These are phyloP conservation scores for Epizoanthus ramosus DNA, from an alignment of 92 coral and sea anemone genomes.

Conservation along the genomic window DNA sequence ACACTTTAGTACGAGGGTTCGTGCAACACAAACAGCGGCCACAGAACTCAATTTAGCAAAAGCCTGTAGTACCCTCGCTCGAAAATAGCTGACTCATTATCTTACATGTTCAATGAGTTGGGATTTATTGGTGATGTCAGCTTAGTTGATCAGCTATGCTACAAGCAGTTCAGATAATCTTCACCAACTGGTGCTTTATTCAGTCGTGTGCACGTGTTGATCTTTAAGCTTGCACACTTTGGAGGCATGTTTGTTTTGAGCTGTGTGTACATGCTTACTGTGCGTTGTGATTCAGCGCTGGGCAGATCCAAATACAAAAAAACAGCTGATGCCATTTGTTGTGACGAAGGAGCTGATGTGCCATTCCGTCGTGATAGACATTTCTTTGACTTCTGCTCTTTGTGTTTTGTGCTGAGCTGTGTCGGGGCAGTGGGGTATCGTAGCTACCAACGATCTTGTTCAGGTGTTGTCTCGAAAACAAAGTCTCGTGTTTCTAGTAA, in stretches of 20 bases:
- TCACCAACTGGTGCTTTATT: slow-evolving; percentile 11
- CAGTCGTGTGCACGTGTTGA: slow-evolving; percentile 26
- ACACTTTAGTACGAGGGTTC: too few species aligned
- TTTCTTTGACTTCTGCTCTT: not conserved
- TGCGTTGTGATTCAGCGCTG: not conserved
- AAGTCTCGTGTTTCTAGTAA: not conserved
- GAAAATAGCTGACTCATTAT: too few species aligned
- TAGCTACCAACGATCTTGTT: not conserved
- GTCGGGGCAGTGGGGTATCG: not conserved
- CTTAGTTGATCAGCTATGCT: too few species aligned
- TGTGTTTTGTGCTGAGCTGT: slow-evolving; percentile 7
- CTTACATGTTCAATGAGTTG: too few species aligned
- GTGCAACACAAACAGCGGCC: too few species aligned
- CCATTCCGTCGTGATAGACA: slow-evolving; percentile 13
- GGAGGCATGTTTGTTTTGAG: slow-evolving; percentile 6
- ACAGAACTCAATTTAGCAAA: too few species aligned
- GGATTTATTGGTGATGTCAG: too few species aligned
- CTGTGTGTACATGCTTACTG: not conserved
- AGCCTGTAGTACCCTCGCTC: too few species aligned
- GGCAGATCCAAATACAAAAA: not conserved
- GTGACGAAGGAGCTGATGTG: not conserved
- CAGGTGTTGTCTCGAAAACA: slow-evolving; percentile 21
- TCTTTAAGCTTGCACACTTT: slow-evolving; percentile 16
- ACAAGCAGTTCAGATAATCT: not conserved
- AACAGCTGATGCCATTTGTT: slow-evolving; percentile 9